Evolutionary conservation across 2,888 invertebrate genomes (phyloP).

Genomic region (Sarcophaga rosellei): DNA sequence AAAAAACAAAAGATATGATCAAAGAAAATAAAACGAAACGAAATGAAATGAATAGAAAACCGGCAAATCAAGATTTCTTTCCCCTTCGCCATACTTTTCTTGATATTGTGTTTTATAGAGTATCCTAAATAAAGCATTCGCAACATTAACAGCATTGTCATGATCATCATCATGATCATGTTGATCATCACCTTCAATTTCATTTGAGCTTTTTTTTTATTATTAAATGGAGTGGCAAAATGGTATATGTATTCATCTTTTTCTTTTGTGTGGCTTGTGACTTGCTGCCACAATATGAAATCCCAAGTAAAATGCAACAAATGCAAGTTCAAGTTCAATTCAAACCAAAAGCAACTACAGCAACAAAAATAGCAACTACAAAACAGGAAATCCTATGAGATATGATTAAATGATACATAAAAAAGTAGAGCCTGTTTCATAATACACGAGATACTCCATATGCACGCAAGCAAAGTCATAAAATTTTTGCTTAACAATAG

Average conservation of each 20-base stretch:
- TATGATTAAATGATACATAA: conserved; percentile 6
- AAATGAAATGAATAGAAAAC: conserved; percentile 61
- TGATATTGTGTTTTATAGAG: not conserved
- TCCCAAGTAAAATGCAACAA: conserved; percentile 37
- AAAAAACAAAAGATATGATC: not conserved
- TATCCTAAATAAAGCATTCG: not conserved
- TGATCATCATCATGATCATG: conserved; percentile 41
- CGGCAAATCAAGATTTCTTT: conserved; percentile 63
- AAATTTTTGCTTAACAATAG: conserved; percentile 1
- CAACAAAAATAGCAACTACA: not conserved
- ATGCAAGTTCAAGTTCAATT: conserved; percentile 66
- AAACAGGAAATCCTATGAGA: conserved; percentile 59
- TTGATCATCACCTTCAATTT: conserved; percentile 28
- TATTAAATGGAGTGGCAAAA: conserved; percentile 38
- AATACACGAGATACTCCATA: conserved; percentile 21
- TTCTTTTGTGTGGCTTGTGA: conserved; percentile 3
- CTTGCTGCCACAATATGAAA: conserved; percentile 43
- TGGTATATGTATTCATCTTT: conserved; percentile 7
- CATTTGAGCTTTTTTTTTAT: conserved; percentile 7
- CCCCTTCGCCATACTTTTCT: not conserved
- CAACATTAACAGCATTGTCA: conserved; percentile 18
- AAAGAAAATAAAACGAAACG: conserved; percentile 16
- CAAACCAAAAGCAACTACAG: not conserved
- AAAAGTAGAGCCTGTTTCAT: conserved; percentile 47
- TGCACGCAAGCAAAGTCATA: not conserved